Evolutionary conservation across 2,797 vertebrate genomes (phyloP).

Genomic region (Ataeniobius toweri): DNA sequence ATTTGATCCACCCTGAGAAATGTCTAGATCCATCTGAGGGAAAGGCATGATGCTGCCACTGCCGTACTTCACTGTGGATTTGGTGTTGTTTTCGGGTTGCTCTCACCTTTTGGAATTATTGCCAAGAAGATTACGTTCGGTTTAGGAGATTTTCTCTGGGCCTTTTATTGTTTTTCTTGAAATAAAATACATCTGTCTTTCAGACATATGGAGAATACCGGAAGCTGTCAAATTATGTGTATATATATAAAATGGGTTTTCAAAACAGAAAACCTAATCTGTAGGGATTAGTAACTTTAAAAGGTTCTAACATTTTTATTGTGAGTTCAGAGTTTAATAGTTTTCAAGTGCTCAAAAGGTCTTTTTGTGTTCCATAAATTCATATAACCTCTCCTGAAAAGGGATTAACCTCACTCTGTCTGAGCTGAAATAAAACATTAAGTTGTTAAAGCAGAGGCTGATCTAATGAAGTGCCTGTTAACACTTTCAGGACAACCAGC

Average conservation of each 20-base stretch:
- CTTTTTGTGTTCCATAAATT: neutral
- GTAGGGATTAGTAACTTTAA: neutral
- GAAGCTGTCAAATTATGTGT: neutral
- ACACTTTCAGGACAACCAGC: slow-evolving; percentile 86
- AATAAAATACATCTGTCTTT: neutral
- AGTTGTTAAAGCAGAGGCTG: neutral
- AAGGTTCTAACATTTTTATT: neutral
- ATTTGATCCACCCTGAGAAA: too few relatives aligned
- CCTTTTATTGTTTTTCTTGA: neutral
- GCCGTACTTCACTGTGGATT: neutral
- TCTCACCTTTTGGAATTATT: neutral
- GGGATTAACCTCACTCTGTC: neutral
- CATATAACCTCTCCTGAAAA: neutral
- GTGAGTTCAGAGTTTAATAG: neutral
- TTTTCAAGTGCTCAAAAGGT: neutral
- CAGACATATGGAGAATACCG: neutral
- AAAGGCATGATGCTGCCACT: neutral
- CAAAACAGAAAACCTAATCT: neutral
- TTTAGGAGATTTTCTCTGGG: neutral
- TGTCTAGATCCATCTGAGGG: too few relatives aligned
- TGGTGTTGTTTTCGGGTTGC: neutral
- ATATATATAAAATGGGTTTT: neutral
- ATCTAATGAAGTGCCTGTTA: slow-evolving; percentile 24
- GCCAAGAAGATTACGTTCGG: neutral
- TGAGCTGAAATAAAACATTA: neutral